Base-by-base conservation (phyloP, 2,888 invertebrate genomes). In the Nebria brevicollis region DNA sequence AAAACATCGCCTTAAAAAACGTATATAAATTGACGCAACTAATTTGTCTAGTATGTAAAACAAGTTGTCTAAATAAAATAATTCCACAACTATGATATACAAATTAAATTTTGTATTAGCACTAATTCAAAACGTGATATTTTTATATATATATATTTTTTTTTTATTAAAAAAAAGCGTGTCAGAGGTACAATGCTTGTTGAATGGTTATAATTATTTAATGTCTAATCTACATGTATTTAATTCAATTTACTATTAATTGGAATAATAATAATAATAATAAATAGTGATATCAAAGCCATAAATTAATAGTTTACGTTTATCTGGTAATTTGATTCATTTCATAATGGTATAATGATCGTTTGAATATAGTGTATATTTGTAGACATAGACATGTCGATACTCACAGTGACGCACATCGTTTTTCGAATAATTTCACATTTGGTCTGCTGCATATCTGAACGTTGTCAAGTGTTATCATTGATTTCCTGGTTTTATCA, bases 401-500 rank as follows among this genome's bases (percentile, higher is more conserved):
- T 70, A 70, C 25, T 13, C 26, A 70, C 25, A 75, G 20, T 64
- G 64, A 75, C 75, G 43, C 25, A 54, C 25, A 75, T 75, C 2
- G 54, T 25, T 3, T 43, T 75, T 13, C 26, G 34, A 72, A 54
- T 54, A 64, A 75, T 20, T 54, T 72, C 65, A 43, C n/a, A 75
- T 66, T 75, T 42, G 42, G 75, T 25, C 75, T 64, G 65, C 72
- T 25, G 15, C 64, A 34, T 80, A 80, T 80, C 80, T 75, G 10
- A 72, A 7, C 70, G 64, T 80, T 75, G 80, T 80, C 54, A 20
- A 80, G 20, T 75, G 75, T 80, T 75, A 80, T 80, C 80, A 75
- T 65, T 75, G 64, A 75, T 80, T 80, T 80, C 80, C 80, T 80
- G 80, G 80, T 75, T 80, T 80, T 80, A 80, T 80, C 80, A 80